phyloP scores from a whole-genome alignment of 2,113 vertebrate genomes.

The Salvelinus sp. region DNA sequence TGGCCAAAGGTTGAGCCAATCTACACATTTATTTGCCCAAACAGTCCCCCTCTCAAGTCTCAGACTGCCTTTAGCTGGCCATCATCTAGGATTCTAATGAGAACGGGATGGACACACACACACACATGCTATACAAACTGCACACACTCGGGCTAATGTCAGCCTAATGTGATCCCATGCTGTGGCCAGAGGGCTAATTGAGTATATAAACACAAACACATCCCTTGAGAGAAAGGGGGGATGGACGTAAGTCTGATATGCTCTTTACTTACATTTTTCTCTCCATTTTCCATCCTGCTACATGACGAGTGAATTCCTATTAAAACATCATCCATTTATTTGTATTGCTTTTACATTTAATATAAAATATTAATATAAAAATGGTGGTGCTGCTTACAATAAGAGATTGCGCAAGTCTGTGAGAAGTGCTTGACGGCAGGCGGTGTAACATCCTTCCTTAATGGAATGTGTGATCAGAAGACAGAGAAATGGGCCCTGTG shows the following conservation, averaged over 20 bases:
- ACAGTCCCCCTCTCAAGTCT: conserved; percentile 57
- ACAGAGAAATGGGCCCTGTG: conserved; percentile 44
- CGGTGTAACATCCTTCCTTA: conserved; percentile 57
- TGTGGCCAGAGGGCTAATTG: conserved; percentile 76
- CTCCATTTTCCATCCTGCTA: background rate
- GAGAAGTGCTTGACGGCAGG: conserved; percentile 43
- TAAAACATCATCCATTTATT: background rate
- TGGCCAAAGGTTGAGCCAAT: conserved; percentile 64
- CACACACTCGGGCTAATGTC: conserved; percentile 68
- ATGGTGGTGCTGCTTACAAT: background rate
- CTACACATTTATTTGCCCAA: conserved; percentile 66
- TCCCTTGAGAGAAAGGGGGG: conserved; percentile 68
- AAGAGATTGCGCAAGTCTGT: background rate
- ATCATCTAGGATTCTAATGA: conserved; percentile 58
- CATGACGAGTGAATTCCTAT: background rate
- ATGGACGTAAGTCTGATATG: conserved; percentile 45
- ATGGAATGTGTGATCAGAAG: conserved; percentile 61
- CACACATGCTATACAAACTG: conserved; percentile 30
- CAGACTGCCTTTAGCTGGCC: conserved; percentile 20
- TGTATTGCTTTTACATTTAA: background rate
- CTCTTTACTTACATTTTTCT: conserved; percentile 18
- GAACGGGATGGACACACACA: conserved; percentile 55
- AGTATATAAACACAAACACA: conserved; percentile 76
- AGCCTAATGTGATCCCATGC: conserved; percentile 68
- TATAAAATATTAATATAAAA: background rate